These are phyloP conservation scores for Lasioglossum oenotherae DNA, from an alignment of 2,888 invertebrate genomes.

Conservation along the genomic window DNA sequence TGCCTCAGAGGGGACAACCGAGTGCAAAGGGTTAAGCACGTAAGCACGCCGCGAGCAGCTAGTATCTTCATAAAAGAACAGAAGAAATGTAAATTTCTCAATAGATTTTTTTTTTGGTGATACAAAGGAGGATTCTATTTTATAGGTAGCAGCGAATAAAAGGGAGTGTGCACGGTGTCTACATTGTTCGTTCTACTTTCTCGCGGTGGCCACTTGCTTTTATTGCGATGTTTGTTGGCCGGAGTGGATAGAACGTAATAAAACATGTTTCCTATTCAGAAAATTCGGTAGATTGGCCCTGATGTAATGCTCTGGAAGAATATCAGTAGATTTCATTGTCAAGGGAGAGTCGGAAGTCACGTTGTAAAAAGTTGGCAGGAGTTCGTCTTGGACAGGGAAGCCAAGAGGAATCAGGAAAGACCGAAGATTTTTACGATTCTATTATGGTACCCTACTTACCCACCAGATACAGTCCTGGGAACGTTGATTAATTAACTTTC, in stretches of 20 bases:
- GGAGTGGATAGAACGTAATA: constrained; percentile 15
- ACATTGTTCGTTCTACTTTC: not conserved
- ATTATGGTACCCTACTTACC: constrained; percentile 23
- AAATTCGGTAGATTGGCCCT: constrained; percentile 37
- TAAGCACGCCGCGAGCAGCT: too few species aligned
- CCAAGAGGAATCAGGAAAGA: constrained; percentile 27
- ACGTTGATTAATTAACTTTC: constrained; percentile 41
- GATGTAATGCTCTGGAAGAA: constrained; percentile 41
- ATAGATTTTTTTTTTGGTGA: not conserved
- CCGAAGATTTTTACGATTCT: constrained; percentile 58
- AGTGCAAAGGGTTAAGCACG: too few species aligned
- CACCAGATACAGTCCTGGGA: constrained; percentile 6
- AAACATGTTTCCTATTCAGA: constrained; percentile 50
- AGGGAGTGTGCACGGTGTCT: not conserved
- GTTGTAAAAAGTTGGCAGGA: constrained; percentile 61
- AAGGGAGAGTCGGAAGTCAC: constrained; percentile 47
- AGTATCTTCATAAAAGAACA: not conserved
- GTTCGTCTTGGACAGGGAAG: constrained; percentile 34
- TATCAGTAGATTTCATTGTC: constrained; percentile 56
- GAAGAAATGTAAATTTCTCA: not conserved
- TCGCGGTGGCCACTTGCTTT: not conserved
- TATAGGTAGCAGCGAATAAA: not conserved
- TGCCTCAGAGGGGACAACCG: too few species aligned
- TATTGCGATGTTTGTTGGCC: constrained; percentile 23
- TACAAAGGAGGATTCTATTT: not conserved